phyloP scores from a whole-genome alignment of 92 coral and sea anemone genomes.

The Montipora capitata region DNA sequence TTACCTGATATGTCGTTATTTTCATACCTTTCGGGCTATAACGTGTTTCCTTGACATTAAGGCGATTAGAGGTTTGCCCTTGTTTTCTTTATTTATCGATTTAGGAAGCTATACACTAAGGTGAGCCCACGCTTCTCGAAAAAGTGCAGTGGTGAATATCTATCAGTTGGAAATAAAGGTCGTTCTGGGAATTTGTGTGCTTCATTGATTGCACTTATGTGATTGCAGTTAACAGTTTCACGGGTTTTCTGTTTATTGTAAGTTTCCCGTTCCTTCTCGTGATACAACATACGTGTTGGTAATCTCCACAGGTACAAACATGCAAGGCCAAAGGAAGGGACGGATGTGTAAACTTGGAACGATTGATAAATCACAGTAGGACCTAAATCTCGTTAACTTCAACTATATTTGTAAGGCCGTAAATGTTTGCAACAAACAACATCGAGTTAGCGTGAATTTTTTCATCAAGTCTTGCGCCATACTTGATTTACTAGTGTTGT shows the following conservation, averaged over 20 bases:
- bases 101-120: conserved; percentile 33
- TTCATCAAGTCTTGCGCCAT: conserved; percentile 37
- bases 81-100: conserved; percentile 54
- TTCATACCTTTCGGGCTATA: conserved; percentile 77
- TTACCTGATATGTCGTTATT: conserved; percentile 83
- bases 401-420: conserved; percentile 35
- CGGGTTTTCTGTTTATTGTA: conserved; percentile 20
- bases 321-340: background rate
- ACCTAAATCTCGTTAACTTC: conserved; percentile 23
- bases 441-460: conserved; percentile 66
- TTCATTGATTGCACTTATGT: background rate
- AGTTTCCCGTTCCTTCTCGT: conserved; percentile 13
- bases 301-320: background rate
- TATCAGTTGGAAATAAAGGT: background rate
- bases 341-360: conserved; percentile 4
- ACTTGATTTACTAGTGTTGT: conserved; percentile 40
- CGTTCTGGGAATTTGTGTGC: background rate
- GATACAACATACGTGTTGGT: background rate
- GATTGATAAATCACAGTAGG: conserved; percentile 17
- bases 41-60: conserved; percentile 71
- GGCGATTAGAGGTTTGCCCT: conserved; percentile 53
- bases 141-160: background rate
- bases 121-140: conserved; percentile 6
- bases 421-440: conserved; percentile 55
- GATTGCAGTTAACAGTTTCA: conserved; percentile 4